Evolutionary conservation across 2,888 invertebrate genomes (phyloP).

Genomic region (Drosophila macrospina): DNA sequence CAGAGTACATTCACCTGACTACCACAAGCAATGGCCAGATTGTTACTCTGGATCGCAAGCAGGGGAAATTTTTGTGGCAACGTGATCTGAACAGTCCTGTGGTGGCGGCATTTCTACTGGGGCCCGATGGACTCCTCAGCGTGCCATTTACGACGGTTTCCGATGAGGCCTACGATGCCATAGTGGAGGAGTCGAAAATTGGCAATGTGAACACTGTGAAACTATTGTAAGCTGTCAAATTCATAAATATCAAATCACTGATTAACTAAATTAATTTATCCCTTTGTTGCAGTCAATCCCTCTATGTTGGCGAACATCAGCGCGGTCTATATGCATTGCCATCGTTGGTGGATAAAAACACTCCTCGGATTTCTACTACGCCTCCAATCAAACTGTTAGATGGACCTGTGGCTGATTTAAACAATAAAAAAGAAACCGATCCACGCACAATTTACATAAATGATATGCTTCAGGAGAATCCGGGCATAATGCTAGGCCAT

Average conservation of each 20-base stretch:
- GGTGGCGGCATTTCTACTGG: constrained; percentile 93
- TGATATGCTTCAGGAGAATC: constrained; percentile 83
- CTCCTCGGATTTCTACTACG: constrained; percentile 92
- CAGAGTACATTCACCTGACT: constrained; percentile 94
- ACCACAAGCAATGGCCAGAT: constrained; percentile 95
- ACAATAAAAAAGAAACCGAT: constrained; percentile 62
- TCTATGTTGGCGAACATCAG: constrained; percentile 95
- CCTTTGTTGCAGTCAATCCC: constrained; percentile 89
- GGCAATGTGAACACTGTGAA: constrained; percentile 88
- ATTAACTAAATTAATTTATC: not conserved
- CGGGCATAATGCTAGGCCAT: constrained; percentile 87
- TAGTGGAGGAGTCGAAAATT: constrained; percentile 88
- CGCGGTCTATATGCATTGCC: constrained; percentile 96
- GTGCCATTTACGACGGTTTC: constrained; percentile 96
- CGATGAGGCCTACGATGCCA: constrained; percentile 92
- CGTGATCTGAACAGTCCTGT: constrained; percentile 95
- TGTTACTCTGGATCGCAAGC: constrained; percentile 92
- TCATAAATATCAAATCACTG: fast-evolving
- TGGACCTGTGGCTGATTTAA: constrained; percentile 87
- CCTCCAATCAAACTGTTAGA: constrained; percentile 91
- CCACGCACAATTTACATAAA: constrained; percentile 86
- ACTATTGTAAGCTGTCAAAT: constrained; percentile 86
- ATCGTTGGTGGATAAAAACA: constrained; percentile 95
- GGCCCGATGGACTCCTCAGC: constrained; percentile 91
- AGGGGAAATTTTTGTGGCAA: constrained; percentile 94